phyloP scores from a whole-genome alignment of 2,797 vertebrate species.

The Tragelaphus eurycerus region DNA sequence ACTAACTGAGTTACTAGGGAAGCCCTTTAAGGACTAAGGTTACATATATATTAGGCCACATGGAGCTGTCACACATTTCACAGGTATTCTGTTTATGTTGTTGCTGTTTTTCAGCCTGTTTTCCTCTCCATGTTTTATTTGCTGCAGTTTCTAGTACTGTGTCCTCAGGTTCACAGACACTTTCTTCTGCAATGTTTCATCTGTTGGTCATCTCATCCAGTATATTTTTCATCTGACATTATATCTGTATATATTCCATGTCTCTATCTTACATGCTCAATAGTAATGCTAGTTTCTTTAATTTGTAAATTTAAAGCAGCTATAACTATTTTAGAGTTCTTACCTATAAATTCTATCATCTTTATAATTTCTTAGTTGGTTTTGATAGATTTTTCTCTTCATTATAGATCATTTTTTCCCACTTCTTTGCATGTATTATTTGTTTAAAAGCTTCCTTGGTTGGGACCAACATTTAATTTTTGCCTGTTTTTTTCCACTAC shows the following conservation, averaged over 20 bases:
- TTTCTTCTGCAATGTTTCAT: constrained; percentile 21
- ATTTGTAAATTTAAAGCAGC: constrained; percentile 1
- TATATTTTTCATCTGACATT: not conserved
- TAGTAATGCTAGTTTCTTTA: constrained; percentile 1
- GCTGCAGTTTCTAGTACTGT: not conserved
- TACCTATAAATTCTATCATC: constrained; percentile 6
- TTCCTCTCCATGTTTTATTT: not conserved
- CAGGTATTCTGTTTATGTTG: not conserved
- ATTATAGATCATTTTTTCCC: not conserved
- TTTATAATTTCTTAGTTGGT: constrained; percentile 16
- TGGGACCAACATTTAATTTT: constrained; percentile 35
- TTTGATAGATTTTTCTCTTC: constrained; percentile 9
- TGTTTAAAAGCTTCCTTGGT: not conserved
- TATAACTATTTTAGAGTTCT: not conserved
- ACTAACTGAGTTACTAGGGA: no score
- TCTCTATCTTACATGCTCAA: not conserved
- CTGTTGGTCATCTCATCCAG: not conserved
- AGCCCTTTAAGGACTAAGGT: no score
- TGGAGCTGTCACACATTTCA: not conserved
- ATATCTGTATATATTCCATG: not conserved
- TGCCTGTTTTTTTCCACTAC: not conserved
- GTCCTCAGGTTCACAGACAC: not conserved
- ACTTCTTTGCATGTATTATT: not conserved
- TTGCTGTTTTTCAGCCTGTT: not conserved
- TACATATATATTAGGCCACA: not conserved